Evolutionary conservation across 2,113 vertebrate genomes (phyloP).

Genomic region (Rafetus swinhoei): DNA sequence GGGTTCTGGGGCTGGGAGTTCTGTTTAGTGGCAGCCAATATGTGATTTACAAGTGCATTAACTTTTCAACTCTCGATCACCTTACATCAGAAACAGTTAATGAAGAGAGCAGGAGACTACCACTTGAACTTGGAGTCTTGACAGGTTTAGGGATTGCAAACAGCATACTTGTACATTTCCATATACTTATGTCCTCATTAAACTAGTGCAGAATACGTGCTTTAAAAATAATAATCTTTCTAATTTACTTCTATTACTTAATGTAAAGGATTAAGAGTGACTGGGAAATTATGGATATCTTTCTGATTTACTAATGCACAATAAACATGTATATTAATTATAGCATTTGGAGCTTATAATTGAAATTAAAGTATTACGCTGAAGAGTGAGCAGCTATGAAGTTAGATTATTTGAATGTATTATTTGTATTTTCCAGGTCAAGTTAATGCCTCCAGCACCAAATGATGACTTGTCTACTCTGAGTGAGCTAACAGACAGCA

Average conservation of each 20-base stretch:
- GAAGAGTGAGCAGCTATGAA: neutral
- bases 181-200: neutral
- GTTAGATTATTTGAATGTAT: neutral
- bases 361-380: neutral
- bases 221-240: neutral
- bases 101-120: neutral
- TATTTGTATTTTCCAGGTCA: constrained; percentile 82
- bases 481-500: constrained; percentile 93
- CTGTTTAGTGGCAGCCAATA: neutral
- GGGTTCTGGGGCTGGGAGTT: neutral
- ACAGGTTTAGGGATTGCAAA: neutral
- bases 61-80: neutral
- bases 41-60: neutral
- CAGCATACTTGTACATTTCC: neutral
- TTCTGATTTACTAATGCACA: neutral
- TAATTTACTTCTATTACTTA: neutral
- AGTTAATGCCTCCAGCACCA: constrained; percentile 93
- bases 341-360: neutral
- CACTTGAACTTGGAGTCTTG: neutral
- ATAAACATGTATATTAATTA: neutral
- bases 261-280: neutral
- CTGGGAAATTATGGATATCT: neutral
- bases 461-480: constrained; percentile 95
- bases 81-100: neutral
- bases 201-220: neutral